Evolutionary conservation across 2,113 vertebrate species (phyloP), one percentile per base, ranked within the genome.

Genomic region (Axis porcinus): DNA sequence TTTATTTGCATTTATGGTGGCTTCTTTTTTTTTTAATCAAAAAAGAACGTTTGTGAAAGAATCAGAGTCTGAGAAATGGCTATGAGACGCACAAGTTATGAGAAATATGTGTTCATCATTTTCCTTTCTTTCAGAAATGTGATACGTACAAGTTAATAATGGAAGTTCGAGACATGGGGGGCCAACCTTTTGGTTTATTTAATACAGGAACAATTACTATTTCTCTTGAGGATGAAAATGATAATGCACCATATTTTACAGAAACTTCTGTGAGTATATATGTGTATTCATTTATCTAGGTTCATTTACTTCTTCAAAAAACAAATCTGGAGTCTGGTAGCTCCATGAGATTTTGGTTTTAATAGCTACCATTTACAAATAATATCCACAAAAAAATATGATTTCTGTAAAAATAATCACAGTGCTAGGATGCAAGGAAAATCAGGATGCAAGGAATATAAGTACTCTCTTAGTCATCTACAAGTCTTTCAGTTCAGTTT

Each of bases 191-290:
- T 1, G 99, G 99, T 89, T 98, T 99, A 89, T 98, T 92, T 70
- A 99, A 40, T 1, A 99, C 99, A 1, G 99, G 98, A 76, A 99
- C 99, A 30, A 99, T 97, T 50, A 98, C 99, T 5, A 94, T 99
- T 95, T 86, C 15, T 4, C 84, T 99, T 0, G 70, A 88, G 6
- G 99, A 99, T 86, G 98, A 99, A 78, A 99, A 99, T 91, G 99
- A 99, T 97, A 99, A 99, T 83, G 96, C 99, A 27, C 99, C 99
- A 0, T 98, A 82, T 85, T 99, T 99, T 97, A 98, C n/a, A 28
- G 78, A 99, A 87, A 23, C 54, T 9, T 97, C 99, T 54, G 99
- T 99, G 99, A 99, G 99, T 99, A 50, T 67, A 2, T 33, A 4
- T 83, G 36, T 45, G 12, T 36, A 83, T 33, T 88, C 17, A 30